Conservation (phyloP, 2,113 vertebrate species). For the Pandion haliaetus region DNA sequence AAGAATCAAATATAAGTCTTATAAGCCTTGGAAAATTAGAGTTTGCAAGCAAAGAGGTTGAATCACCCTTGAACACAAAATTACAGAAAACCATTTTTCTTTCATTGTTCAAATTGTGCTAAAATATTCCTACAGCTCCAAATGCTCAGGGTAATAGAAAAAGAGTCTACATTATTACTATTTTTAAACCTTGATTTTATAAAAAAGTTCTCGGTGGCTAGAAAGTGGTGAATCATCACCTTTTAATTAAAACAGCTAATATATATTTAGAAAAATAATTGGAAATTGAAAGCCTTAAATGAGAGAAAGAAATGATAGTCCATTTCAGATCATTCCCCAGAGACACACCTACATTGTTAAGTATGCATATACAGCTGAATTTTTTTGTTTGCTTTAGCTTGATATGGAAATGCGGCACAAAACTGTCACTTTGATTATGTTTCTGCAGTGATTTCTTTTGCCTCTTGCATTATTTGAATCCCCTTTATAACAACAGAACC, state of each 20-base stretch:
- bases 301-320: neutral
- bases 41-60: constrained; percentile 65
- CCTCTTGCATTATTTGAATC: neutral
- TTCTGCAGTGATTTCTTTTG: constrained; percentile 6
- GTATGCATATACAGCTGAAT: neutral
- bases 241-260: constrained; percentile 66
- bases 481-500: neutral
- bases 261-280: constrained; percentile 49
- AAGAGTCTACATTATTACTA: constrained; percentile 50
- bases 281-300: neutral
- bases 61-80: constrained; percentile 69
- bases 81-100: constrained; percentile 45
- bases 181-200: constrained; percentile 48
- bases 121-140: constrained; percentile 36
- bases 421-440: constrained; percentile 36
- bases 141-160: constrained; percentile 56
- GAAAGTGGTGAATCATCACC: constrained; percentile 54
- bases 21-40: constrained; percentile 74
- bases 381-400: constrained; percentile 49
- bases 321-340: constrained; percentile 22
- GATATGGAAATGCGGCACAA: constrained; percentile 46
- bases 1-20: constrained; percentile 76
- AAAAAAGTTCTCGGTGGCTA: constrained; percentile 47
- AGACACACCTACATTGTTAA: neutral
- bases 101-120: constrained; percentile 43